Conservation (phyloP, 2,888 invertebrate genomes). For the Heliconius cydno region DNA sequence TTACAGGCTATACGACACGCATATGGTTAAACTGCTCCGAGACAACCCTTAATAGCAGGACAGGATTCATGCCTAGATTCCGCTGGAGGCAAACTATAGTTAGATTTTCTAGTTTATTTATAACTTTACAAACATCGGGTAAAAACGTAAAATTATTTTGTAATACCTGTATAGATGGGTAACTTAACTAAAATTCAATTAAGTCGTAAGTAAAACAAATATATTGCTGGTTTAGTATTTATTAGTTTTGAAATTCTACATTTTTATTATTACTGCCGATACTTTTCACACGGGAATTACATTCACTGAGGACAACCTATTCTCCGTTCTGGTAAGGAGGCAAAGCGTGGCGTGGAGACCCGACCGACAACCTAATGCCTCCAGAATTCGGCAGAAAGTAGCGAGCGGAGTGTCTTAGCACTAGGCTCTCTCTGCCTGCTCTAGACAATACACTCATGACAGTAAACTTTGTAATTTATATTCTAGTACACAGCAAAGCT, state of each 20-base stretch:
- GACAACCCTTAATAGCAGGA: slow-evolving; percentile 77
- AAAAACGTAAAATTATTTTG: slow-evolving; percentile 4
- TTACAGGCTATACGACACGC: slow-evolving; percentile 69
- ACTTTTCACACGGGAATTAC: neutral
- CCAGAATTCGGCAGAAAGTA: no score
- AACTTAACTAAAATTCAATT: neutral
- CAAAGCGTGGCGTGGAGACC: no score
- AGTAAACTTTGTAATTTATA: neutral
- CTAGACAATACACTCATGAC: neutral
- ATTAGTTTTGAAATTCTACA: neutral
- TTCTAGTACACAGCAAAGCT: neutral
- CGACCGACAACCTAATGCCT: no score
- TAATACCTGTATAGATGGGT: neutral
- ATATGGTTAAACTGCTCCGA: slow-evolving; percentile 69
- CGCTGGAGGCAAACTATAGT: slow-evolving; percentile 57
- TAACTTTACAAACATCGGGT: slow-evolving; percentile 11
- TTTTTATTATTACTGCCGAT: neutral
- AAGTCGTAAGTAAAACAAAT: neutral
- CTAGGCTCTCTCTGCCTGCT: no score
- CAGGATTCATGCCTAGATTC: slow-evolving; percentile 61
- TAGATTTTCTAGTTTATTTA: slow-evolving; percentile 41
- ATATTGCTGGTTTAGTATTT: neutral
- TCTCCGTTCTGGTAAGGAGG: no score
- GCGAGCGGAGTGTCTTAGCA: no score
- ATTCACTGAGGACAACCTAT: no score